phyloP scores from a whole-genome alignment of 2,888 invertebrate species.

The Sycophila texana region DNA sequence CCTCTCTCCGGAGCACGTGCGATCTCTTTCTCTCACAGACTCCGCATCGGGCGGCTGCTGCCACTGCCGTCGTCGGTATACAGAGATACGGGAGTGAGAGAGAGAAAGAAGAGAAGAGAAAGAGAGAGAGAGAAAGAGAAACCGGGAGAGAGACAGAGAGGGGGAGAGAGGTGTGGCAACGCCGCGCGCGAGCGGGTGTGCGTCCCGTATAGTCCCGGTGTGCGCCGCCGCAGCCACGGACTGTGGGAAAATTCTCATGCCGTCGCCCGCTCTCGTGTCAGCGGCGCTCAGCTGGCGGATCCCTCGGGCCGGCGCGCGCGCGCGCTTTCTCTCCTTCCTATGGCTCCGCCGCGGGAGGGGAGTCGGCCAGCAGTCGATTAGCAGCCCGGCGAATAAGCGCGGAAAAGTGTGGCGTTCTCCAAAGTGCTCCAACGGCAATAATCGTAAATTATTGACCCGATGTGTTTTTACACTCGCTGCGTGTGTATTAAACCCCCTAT shows the following conservation, averaged over 20 bases:
- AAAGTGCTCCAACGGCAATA: no score
- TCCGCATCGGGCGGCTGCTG: slow-evolving; percentile 38
- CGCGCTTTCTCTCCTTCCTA: not conserved
- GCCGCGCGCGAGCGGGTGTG: slow-evolving; percentile 43
- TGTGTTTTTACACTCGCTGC: no score
- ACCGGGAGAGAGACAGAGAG: slow-evolving; percentile 42
- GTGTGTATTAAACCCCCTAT: no score
- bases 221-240: slow-evolving; percentile 69
- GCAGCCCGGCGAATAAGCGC: no score
- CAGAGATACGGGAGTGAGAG: slow-evolving; percentile 24
- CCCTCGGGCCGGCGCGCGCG: not conserved
- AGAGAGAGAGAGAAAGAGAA: slow-evolving; percentile 25
- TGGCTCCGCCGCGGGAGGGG: not conserved
- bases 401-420: no score
- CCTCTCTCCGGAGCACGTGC: slow-evolving; percentile 44
- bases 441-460: no score
- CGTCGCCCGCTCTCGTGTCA: slow-evolving; percentile 58
- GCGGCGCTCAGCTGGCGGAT: slow-evolving; percentile 54
- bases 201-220: slow-evolving; percentile 67
- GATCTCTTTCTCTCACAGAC: slow-evolving; percentile 55
- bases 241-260: slow-evolving; percentile 77
- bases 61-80: slow-evolving; percentile 30
- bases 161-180: slow-evolving; percentile 30
- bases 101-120: slow-evolving; percentile 36
- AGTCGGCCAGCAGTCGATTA: no score